Percentiles rank a stretch among this genome's conserved stretches.
Evolutionary conservation across 2,888 invertebrate genomes (phyloP).

Genomic region (Biston stratarius): DNA sequence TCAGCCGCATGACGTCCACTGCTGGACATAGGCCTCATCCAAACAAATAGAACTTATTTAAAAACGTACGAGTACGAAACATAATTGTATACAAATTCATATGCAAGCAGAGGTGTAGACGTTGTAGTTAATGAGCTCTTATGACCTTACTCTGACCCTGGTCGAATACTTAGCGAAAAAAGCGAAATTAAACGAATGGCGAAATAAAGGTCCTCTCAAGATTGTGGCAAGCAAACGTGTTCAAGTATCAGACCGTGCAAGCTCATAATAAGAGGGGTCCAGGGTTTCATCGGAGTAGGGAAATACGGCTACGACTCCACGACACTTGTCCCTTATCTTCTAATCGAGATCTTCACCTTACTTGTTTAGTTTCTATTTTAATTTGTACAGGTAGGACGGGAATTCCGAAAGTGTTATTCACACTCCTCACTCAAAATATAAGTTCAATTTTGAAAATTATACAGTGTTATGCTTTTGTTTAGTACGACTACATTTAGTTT

Average conservation of each 20-base stretch:
- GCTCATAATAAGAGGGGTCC: constrained; percentile 79
- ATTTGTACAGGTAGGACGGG: constrained; percentile 32
- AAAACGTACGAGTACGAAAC: too few relatives aligned
- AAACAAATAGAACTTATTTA: too few relatives aligned
- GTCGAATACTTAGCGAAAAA: constrained; percentile 50
- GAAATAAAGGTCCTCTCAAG: constrained; percentile 71
- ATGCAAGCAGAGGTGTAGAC: neutral
- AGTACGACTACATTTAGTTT: too few relatives aligned
- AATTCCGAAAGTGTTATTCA: neutral
- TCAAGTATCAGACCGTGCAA: constrained; percentile 77
- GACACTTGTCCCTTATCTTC: constrained; percentile 67
- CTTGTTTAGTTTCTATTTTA: constrained; percentile 44
- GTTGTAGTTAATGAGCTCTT: constrained; percentile 38
- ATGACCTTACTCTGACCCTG: constrained; percentile 32
- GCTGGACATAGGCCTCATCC: too few relatives aligned
- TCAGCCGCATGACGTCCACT: too few relatives aligned
- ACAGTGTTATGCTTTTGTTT: too few relatives aligned
- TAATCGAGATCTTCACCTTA: constrained; percentile 62
- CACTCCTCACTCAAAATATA: too few relatives aligned
- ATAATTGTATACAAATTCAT: too few relatives aligned
- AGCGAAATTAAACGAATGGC: constrained; percentile 63
- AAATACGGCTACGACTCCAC: constrained; percentile 54
- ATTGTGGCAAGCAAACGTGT: constrained; percentile 81
- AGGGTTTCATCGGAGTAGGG: constrained; percentile 54
- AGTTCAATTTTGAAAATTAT: too few relatives aligned